Percentiles rank a stretch among this genome's conserved stretches.
Evolutionary conservation across 1,140 invertebrate genomes (phyloP).

Genomic region (Trissolcus basalis): DNA sequence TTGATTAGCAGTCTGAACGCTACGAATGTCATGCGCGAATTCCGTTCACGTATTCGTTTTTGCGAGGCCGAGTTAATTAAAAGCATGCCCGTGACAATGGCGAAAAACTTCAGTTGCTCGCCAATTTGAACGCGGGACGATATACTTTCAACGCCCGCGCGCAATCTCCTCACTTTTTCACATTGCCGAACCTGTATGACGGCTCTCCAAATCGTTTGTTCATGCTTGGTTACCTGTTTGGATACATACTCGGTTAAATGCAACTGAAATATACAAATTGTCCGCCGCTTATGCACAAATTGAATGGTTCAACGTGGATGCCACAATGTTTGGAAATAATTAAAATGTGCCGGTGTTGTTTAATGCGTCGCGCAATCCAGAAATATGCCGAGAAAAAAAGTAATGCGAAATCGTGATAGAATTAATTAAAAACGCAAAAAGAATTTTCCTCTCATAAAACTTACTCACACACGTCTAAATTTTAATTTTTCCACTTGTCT

Average conservation of each 20-base stretch:
- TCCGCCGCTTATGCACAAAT: neutral
- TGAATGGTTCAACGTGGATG: neutral
- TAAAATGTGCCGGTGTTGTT: neutral
- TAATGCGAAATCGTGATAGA: too few species aligned
- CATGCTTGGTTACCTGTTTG: too few species aligned
- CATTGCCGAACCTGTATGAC: too few species aligned
- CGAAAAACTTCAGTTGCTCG: slow-evolving; percentile 30
- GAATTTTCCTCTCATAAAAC: too few species aligned
- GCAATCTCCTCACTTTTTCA: slow-evolving; percentile 8
- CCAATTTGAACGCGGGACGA: slow-evolving; percentile 11
- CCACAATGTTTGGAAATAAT: neutral
- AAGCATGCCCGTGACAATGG: slow-evolving; percentile 12
- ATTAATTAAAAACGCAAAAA: too few species aligned
- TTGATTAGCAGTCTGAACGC: slow-evolving; percentile 6
- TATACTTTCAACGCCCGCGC: slow-evolving; percentile 16
- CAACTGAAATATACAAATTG: slow-evolving; percentile 12
- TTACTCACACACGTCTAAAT: too few species aligned
- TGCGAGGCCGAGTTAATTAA: slow-evolving; percentile 42
- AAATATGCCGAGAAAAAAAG: too few species aligned
- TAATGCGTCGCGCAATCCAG: too few species aligned
- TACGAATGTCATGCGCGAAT: slow-evolving; percentile 19
- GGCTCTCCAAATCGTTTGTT: too few species aligned
- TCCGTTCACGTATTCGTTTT: slow-evolving; percentile 32
- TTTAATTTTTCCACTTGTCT: too few species aligned
- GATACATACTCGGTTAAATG: neutral